phyloP scores from a whole-genome alignment of 2,797 vertebrate genomes.

The Lepilemur septentrionalis region DNA sequence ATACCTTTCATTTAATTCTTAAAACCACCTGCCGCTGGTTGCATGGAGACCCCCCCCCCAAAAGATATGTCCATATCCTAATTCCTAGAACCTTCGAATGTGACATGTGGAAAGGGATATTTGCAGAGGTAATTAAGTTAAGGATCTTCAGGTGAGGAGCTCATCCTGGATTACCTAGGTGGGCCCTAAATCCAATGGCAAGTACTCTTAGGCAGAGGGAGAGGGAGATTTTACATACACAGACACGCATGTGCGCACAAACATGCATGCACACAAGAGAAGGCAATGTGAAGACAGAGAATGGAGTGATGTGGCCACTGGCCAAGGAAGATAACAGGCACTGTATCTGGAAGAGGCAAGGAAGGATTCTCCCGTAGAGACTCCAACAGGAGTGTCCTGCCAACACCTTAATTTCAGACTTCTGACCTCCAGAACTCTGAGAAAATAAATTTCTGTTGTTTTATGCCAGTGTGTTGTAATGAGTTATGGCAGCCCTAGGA shows the following conservation, averaged over 20 bases:
- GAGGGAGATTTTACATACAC: neutral
- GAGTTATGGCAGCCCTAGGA: neutral
- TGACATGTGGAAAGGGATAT: neutral
- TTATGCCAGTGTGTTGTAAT: neutral
- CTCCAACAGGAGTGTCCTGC: neutral
- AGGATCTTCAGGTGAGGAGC: neutral
- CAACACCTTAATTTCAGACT: neutral
- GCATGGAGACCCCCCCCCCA: neutral
- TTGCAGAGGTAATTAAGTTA: neutral
- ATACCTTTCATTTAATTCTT: neutral
- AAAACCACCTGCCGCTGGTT: neutral
- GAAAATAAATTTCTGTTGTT: neutral
- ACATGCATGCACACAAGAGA: neutral
- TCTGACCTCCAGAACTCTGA: neutral
- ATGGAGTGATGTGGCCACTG: neutral
- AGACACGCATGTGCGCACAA: neutral
- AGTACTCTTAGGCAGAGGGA: neutral
- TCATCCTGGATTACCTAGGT: neutral
- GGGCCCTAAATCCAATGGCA: neutral
- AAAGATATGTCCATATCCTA: neutral
- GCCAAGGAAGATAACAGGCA: neutral
- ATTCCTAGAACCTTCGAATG: neutral
- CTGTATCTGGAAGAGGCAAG: neutral
- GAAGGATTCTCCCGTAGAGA: neutral
- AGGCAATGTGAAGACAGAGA: neutral